These are phyloP conservation scores for Phthorimaea operculella DNA, from an alignment of 1,140 invertebrate species.

Conservation along the genomic window DNA sequence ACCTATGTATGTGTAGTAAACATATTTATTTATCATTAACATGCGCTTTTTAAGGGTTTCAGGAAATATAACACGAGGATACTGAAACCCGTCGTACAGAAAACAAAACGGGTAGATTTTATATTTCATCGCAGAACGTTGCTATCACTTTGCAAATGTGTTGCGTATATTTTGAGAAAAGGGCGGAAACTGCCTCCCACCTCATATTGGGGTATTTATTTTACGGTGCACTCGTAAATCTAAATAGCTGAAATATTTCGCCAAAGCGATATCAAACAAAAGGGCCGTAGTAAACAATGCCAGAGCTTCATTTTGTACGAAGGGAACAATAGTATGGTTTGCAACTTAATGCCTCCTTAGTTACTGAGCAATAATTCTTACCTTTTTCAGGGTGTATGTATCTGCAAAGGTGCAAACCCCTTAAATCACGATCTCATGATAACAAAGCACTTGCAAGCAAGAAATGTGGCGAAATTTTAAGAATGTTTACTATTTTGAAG, in stretches of 20 bases:
- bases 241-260: conserved; percentile 16
- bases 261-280: not conserved
- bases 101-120: conserved; percentile 15
- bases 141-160: conserved; percentile 13
- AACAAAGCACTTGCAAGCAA: too few relatives aligned
- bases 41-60: not conserved
- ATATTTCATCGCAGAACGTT: conserved; percentile 14
- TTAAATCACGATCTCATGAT: too few relatives aligned
- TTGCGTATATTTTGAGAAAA: conserved; percentile 11
- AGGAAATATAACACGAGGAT: not conserved
- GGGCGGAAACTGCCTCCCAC: conserved; percentile 12
- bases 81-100: not conserved
- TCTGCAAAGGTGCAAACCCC: too few relatives aligned
- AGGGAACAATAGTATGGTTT: not conserved
- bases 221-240: conserved; percentile 17
- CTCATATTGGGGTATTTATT: conserved; percentile 18
- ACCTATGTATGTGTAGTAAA: not conserved
- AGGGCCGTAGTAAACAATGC: not conserved
- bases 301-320: not conserved
- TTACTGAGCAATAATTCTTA: not conserved
- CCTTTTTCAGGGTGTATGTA: too few relatives aligned
- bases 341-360: not conserved
- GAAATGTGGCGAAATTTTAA: too few relatives aligned
- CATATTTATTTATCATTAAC: not conserved
- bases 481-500: too few relatives aligned